Evolutionary conservation across 2,888 invertebrate genomes (phyloP).

Genomic region (Julus scanicus): DNA sequence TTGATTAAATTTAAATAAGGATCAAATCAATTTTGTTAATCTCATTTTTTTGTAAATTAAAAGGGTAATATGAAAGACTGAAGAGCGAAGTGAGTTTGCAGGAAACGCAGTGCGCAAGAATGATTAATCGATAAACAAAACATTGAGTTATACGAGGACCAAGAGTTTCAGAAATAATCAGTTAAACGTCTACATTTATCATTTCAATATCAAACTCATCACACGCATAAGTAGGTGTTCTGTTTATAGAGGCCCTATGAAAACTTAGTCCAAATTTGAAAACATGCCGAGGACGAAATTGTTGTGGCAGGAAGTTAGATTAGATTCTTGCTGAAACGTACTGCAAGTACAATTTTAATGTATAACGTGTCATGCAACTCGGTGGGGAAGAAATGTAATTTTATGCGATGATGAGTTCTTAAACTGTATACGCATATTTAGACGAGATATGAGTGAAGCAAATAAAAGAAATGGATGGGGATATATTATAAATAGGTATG

Average conservation of each 20-base stretch:
- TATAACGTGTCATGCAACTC: background rate
- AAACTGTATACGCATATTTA: constrained; percentile 25
- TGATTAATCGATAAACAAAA: background rate
- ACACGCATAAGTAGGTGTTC: too few relatives aligned
- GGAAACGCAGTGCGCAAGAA: background rate
- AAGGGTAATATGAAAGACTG: background rate
- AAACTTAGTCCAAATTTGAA: background rate
- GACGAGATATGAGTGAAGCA: constrained; percentile 36
- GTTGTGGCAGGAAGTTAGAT: background rate
- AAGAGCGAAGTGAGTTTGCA: background rate
- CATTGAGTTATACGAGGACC: background rate
- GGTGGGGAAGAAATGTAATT: background rate
- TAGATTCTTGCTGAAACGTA: background rate
- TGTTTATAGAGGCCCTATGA: background rate
- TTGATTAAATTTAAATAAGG: background rate
- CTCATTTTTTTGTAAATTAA: background rate
- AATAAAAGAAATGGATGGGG: constrained; percentile 19
- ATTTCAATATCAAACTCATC: too few relatives aligned
- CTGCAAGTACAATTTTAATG: background rate
- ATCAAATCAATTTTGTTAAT: background rate
- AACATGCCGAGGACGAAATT: background rate
- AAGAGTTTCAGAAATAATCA: too few relatives aligned
- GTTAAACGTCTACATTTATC: too few relatives aligned
- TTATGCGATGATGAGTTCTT: constrained; percentile 26
- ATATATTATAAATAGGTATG: constrained; percentile 45